Base-by-base conservation (phyloP, 2,797 vertebrate species). In the Sylvia borin region DNA sequence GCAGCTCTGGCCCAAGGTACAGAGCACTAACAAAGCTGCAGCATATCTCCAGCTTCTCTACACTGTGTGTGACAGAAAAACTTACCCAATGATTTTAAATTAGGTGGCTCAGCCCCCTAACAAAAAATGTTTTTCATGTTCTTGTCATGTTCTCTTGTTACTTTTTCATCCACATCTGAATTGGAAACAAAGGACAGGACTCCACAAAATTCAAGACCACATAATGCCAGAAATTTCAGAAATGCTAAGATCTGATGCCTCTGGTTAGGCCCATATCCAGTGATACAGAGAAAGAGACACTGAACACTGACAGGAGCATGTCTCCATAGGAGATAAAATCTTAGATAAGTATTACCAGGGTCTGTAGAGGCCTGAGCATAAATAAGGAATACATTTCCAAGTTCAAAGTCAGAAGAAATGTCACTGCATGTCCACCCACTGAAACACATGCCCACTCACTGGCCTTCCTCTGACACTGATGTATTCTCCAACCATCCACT, bases 401-500 rank as follows among this genome's bases (percentile, higher is more conserved):
- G 43, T 83, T 58, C 40, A 92, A 77, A 83, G 70, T 10, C 25
- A 79, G 64, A 53, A 77, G 54, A 84, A 75, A 17, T 24, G 47
- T 61, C 58, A 24, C 38, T 51, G 54, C 25, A 32, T 5, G 19
- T 65, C 79, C n/a, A 71, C 22, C 32, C 61, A 22, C 47, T 34
- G 34, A 73, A 77, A 65, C 70, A 54, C 43, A 51, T 0, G 2
- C 25, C n/a, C 47, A 61, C 68, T 45, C 54, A 21, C 60, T 73
- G 92, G 64, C 72, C 60, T 94, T 92, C 77, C 11, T 29, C 32
- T 48, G 62, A 72, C 74, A 74, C 47, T 51, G 81, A 75, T 29
- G 18, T 9, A 91, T 78, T 40, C 42, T 86, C 42, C 70, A 90
- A 11, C n/a, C 42, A 84, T 29, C 51, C 45, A 43, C 38, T 53